Percentiles rank a stretch among this genome's conserved stretches.
phyloP scores from a whole-genome alignment of 1,140 invertebrate species.

The Lasaia peninsularis region DNA sequence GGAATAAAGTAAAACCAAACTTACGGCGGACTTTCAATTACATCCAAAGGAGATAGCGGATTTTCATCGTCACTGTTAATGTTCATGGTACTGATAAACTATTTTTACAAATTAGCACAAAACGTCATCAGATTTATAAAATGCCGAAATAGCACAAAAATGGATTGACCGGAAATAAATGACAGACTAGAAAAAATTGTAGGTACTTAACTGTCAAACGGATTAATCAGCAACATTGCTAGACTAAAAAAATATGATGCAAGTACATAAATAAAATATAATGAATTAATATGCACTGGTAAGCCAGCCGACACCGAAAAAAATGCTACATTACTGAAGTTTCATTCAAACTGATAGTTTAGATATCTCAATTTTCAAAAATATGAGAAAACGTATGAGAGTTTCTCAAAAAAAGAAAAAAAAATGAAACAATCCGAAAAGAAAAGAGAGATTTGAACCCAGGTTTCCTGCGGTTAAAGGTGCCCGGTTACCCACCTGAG shows the following conservation, averaged over 20 bases:
- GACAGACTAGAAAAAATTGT: constrained; percentile 6
- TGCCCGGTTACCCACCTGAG: too few species aligned
- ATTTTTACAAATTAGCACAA: constrained; percentile 20
- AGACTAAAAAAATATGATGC: constrained; percentile 11
- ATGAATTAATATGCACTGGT: too few species aligned
- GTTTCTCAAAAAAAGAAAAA: too few species aligned
- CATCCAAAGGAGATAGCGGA: constrained; percentile 32
- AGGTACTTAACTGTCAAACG: neutral
- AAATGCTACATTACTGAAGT: too few species aligned
- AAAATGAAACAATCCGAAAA: too few species aligned
- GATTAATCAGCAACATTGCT: constrained; percentile 7
- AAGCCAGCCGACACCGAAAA: too few species aligned
- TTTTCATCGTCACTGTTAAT: constrained; percentile 36
- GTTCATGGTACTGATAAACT: constrained; percentile 39
- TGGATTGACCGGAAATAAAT: constrained; percentile 9
- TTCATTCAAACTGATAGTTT: too few species aligned
- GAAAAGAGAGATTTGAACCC: too few species aligned
- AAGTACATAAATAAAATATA: too few species aligned
- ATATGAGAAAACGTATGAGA: too few species aligned
- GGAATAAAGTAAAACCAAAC: constrained; percentile 12
- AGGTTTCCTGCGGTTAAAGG: too few species aligned
- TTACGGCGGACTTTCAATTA: constrained; percentile 52
- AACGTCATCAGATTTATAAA: constrained; percentile 31
- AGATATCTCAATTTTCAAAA: too few species aligned
- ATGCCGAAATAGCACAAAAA: constrained; percentile 6